Percentiles rank a stretch among this genome's conserved stretches.
phyloP scores from a whole-genome alignment of 1,140 invertebrate species.

The Luehdorfia chinensis region DNA sequence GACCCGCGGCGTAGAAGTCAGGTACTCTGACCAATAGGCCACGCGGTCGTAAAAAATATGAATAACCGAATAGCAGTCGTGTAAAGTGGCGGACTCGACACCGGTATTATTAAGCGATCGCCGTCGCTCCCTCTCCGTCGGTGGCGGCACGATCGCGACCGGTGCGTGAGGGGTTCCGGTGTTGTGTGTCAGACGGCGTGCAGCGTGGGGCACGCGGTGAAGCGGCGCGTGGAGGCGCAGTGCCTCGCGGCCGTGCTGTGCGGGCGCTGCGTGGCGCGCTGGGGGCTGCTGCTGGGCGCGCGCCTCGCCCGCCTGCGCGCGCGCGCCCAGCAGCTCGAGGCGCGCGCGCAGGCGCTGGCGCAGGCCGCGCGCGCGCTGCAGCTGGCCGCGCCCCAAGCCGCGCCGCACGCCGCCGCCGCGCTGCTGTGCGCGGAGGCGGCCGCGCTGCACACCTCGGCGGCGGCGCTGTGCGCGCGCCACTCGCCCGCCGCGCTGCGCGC shows the following conservation, averaged over 20 bases:
- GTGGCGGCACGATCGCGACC: no score
- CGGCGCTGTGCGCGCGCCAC: conserved; percentile 19
- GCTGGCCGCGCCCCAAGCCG: conserved; percentile 25
- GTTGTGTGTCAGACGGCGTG: conserved; percentile 79
- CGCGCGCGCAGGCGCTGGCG: conserved; percentile 31
- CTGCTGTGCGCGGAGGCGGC: conserved; percentile 15
- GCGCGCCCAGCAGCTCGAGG: conserved; percentile 34
- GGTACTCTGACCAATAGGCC: no score
- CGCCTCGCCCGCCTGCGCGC: conserved; percentile 34
- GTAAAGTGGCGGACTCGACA: no score
- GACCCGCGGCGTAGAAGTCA: no score
- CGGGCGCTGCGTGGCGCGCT: conserved; percentile 54
- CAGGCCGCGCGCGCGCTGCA: conserved; percentile 27
- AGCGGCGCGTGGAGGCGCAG: conserved; percentile 84
- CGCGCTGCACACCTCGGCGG: conserved; percentile 17
- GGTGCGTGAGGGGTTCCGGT: not conserved
- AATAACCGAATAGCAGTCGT: no score
- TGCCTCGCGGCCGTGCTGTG: conserved; percentile 56
- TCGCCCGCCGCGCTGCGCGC: conserved; percentile 33
- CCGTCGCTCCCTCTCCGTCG: no score
- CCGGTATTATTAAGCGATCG: no score
- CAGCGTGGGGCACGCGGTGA: conserved; percentile 91
- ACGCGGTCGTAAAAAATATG: no score
- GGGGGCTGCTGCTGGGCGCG: conserved; percentile 53
- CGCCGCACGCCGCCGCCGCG: conserved; percentile 14